These are phyloP conservation scores for Drosophila emarginata DNA, from an alignment of 2,888 invertebrate species.

Conservation along the genomic window DNA sequence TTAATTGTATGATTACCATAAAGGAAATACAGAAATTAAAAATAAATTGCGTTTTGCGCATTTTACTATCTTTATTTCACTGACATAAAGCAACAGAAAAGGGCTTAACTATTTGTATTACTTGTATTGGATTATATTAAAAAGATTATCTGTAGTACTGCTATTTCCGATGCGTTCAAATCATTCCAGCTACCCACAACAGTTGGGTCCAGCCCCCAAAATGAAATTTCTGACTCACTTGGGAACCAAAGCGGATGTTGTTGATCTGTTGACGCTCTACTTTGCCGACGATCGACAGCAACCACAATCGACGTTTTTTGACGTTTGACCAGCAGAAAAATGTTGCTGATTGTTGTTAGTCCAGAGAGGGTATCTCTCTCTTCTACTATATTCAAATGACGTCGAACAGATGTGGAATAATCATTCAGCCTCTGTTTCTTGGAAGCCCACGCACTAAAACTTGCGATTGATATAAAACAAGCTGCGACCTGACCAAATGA, in stretches of 20 bases:
- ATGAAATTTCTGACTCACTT: slow-evolving; percentile 53
- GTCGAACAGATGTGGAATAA: slow-evolving; percentile 37
- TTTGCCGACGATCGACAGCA: slow-evolving; percentile 48
- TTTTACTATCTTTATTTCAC: slow-evolving; percentile 34
- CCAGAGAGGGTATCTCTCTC: neutral
- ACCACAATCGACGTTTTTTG: slow-evolving; percentile 38
- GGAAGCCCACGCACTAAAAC: slow-evolving; percentile 33
- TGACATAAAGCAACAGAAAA: slow-evolving; percentile 71
- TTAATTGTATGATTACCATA: neutral
- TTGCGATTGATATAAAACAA: slow-evolving; percentile 65
- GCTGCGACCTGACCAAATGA: slow-evolving; percentile 39
- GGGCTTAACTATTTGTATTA: slow-evolving; percentile 48
- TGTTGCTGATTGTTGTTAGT: slow-evolving; percentile 34
- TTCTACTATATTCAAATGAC: slow-evolving; percentile 4
- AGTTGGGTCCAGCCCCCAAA: slow-evolving; percentile 30
- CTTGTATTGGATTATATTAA: too few relatives aligned
- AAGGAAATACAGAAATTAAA: too few relatives aligned
- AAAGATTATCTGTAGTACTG: neutral
- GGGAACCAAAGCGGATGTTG: slow-evolving; percentile 52
- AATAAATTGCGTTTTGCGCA: too few relatives aligned
- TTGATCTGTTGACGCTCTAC: slow-evolving; percentile 46
- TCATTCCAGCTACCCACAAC: slow-evolving; percentile 24
- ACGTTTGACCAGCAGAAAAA: slow-evolving; percentile 50
- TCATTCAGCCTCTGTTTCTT: slow-evolving; percentile 35
- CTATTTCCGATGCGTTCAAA: slow-evolving; percentile 3